phyloP scores from a whole-genome alignment of 2,113 vertebrate species.

The Colaptes auratus region DNA sequence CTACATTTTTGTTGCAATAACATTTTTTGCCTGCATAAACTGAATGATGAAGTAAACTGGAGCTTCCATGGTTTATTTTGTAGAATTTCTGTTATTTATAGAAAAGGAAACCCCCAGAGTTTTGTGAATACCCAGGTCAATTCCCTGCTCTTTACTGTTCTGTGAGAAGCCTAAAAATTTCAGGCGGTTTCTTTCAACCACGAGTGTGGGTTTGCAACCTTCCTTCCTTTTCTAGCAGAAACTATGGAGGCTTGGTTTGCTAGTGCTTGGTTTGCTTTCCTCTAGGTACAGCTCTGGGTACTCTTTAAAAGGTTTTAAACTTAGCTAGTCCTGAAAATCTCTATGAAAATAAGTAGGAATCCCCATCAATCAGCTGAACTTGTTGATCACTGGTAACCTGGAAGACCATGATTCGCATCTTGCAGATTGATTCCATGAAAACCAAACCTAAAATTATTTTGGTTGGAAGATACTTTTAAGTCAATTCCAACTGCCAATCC shows the following conservation, averaged over 20 bases:
- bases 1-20: neutral
- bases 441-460: no score
- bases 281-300: neutral
- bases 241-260: neutral
- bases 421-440: no score
- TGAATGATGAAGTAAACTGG: no score
- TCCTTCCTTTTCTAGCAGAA: neutral
- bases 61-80: neutral
- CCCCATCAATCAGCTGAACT: neutral
- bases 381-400: neutral
- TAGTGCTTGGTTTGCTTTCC: neutral
- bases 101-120: neutral
- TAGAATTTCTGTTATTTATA: neutral
- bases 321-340: neutral
- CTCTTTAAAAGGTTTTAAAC: neutral
- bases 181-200: neutral
- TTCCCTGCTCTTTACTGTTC: neutral
- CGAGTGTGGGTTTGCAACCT: neutral
- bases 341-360: neutral
- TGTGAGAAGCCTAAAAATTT: neutral
- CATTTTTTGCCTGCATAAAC: neutral
- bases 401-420: neutral
- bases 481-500: no score
- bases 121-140: neutral
- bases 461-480: no score